Base-by-base conservation (phyloP, 2,797 vertebrate genomes). In the Etheostoma perlongum region DNA sequence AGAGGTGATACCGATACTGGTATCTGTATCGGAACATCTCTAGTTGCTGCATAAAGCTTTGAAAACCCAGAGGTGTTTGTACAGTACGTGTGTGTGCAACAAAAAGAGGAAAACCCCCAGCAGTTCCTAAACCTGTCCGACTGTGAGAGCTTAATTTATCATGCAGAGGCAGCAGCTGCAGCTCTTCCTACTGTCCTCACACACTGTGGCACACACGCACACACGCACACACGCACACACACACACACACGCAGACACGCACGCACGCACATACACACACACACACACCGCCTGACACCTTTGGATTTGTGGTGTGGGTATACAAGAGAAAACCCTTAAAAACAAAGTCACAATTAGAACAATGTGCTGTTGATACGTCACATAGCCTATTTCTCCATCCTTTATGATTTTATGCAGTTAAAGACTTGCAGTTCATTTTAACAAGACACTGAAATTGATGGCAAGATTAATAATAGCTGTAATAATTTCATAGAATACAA, bases 111-210 rank as follows among this genome's bases (percentile, higher is more conserved):
- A 71, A 72, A 79, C 73, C 85, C 78, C 82, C 80, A 77, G 68
- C 86, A 85, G 61, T 65, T 51, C 81, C 59, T 66, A 74, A 85
- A 84, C 72, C 84, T 83, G 75, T 87, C 88, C 76, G 49, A 90
- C 87, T 85, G 84, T 72, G 85, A 81, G 75, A 80, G 90, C 89
- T 92, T 93, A 90, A 79, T 91, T 87, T 89, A 87, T 89, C 90
- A 91, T 85, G 91, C 89, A 89, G 92, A 87, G 91, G 86, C 79
- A 92, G 86, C 92, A 93, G 91, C 91, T 93, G 92, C 84, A 90
- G 63, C 83, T 82, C 85, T 76, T 77, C 62, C 81, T 73, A 57
- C 66, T 81, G 77, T 86, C 63, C 59, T 58, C 23, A 23, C 21
- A 23, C 21, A 23, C 21, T 23, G 21, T 55, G 2, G 18, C 33